A percentile compares a stretch with the other conserved stretches of the same genome.
Evolutionary conservation across 2,113 vertebrate species (phyloP).

Genomic region (Trochalopteron elliotii): DNA sequence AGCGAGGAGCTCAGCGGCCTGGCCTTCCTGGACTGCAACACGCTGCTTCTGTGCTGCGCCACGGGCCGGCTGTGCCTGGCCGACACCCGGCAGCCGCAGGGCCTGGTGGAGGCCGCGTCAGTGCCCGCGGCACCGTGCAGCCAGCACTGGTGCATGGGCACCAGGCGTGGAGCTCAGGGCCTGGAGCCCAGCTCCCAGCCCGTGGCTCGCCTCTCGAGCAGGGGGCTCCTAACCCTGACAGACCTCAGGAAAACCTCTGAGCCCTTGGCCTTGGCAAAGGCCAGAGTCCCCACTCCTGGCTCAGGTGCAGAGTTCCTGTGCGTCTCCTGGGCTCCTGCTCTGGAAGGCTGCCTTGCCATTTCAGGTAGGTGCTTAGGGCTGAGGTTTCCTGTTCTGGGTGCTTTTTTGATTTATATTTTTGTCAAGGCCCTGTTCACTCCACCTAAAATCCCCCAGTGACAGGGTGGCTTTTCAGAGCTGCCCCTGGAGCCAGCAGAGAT

Average conservation of each 20-base stretch:
- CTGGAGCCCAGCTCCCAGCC: neutral
- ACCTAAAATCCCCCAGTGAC: neutral
- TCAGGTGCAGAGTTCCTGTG: conserved; percentile 59
- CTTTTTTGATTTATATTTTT: neutral
- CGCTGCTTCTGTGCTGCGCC: conserved; percentile 74
- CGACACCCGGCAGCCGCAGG: conserved; percentile 70
- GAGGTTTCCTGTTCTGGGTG: neutral
- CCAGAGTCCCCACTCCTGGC: conserved; percentile 23
- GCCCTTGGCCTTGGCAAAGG: conserved; percentile 60
- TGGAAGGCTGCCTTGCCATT: conserved; percentile 75
- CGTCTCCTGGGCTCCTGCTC: conserved; percentile 82
- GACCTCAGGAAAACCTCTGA: conserved; percentile 72
- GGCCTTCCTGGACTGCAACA: conserved; percentile 68
- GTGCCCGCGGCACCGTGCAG: accelerated
- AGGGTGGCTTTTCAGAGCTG: neutral
- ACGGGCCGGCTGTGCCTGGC: conserved; percentile 76
- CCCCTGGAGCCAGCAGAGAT: neutral
- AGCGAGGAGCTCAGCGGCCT: conserved; percentile 74
- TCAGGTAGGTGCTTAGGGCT: conserved; percentile 76
- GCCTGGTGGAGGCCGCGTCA: neutral
- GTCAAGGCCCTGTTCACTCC: neutral
- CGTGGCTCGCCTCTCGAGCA: conserved; percentile 74
- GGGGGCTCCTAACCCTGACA: conserved; percentile 69
- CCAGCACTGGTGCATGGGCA: conserved; percentile 71
- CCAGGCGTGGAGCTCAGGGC: neutral